Evolutionary conservation across 2,888 invertebrate genomes (phyloP).

Genomic region (Temnothorax rugatulus): DNA sequence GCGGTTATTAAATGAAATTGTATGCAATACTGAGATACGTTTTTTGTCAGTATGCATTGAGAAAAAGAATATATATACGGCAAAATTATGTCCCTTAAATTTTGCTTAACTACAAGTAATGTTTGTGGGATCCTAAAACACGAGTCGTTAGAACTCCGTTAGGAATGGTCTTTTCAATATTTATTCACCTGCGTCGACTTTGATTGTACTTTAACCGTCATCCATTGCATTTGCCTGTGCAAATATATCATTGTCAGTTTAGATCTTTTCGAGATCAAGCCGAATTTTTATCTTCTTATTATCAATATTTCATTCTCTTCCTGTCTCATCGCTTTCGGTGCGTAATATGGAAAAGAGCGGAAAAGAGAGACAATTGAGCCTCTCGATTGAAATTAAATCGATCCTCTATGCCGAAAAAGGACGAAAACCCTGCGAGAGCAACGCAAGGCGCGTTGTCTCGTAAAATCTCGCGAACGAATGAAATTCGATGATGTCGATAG

Average conservation of each 20-base stretch:
- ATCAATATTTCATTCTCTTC: neutral
- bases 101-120: slow-evolving; percentile 10
- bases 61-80: neutral
- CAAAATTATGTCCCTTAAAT: neutral
- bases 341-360: neutral
- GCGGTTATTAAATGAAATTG: neutral
- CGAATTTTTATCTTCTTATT: neutral
- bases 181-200: neutral
- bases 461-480: slow-evolving; percentile 41
- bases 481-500: slow-evolving; percentile 56
- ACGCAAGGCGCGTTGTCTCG: neutral
- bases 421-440: neutral
- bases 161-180: neutral
- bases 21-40: neutral
- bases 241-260: neutral
- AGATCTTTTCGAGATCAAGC: neutral
- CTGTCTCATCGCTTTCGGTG: neutral
- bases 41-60: neutral
- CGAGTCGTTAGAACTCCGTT: neutral
- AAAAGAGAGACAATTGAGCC: neutral
- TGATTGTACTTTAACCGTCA: neutral
- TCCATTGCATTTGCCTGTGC: neutral
- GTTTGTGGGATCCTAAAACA: neutral
- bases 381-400: slow-evolving; percentile 8
- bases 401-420: neutral